Evolutionary conservation across 2,797 vertebrate genomes (phyloP).

Genomic region (Lemur catta): DNA sequence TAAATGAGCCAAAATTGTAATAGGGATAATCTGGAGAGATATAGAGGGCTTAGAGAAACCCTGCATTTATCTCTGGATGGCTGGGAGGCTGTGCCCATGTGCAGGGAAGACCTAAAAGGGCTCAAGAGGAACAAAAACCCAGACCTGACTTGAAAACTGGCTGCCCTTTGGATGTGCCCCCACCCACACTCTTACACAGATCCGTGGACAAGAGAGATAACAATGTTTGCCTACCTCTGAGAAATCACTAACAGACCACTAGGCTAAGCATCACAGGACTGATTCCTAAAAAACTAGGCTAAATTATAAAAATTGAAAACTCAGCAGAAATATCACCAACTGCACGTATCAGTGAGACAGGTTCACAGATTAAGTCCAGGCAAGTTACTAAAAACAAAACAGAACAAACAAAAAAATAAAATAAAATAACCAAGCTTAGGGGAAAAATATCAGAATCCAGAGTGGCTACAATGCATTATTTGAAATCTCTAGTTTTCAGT

Average conservation of each 20-base stretch:
- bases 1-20: neutral
- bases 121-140: neutral
- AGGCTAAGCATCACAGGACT: neutral
- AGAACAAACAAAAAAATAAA: neutral
- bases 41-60: neutral
- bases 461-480: neutral
- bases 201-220: neutral
- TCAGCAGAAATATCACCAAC: neutral
- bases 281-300: neutral
- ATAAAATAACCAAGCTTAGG: neutral
- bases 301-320: neutral
- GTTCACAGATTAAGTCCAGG: neutral
- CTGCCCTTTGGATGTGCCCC: neutral
- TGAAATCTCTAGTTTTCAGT: neutral
- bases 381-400: neutral
- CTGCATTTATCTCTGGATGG: neutral
- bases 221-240: neutral
- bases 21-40: neutral
- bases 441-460: neutral
- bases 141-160: neutral
- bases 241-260: neutral
- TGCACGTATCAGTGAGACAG: neutral
- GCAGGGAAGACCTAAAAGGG: neutral
- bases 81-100: accelerated
- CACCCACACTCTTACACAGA: neutral